Evolutionary conservation across 2,113 vertebrate genomes (phyloP).

Genomic region (Rhombomys opimus): DNA sequence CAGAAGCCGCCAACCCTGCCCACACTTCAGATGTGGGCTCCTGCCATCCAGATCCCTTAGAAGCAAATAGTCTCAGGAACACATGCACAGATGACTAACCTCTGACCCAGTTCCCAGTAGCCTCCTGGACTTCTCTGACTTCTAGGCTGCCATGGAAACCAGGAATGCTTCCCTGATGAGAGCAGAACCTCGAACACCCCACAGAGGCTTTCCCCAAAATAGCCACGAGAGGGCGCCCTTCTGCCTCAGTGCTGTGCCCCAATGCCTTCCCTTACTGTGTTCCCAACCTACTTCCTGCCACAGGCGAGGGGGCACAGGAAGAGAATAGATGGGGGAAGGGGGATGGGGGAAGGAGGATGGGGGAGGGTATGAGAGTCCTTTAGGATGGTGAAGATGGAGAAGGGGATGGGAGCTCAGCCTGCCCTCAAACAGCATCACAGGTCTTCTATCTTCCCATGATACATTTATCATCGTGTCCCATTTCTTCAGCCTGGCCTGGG

Average conservation of each 20-base stretch:
- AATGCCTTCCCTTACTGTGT: neutral
- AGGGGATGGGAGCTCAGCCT: neutral
- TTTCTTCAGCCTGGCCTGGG: neutral
- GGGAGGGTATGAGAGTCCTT: neutral
- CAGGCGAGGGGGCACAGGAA: no score
- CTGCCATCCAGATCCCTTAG: neutral
- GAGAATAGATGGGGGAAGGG: no score
- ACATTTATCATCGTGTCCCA: neutral
- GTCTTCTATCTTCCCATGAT: neutral
- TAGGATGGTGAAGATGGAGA: neutral
- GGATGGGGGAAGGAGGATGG: no score
- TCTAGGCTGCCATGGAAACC: no score
- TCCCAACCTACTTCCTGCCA: neutral
- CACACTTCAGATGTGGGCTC: neutral
- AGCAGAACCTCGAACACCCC: fast-evolving
- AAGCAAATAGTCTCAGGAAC: neutral
- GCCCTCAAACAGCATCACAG: neutral
- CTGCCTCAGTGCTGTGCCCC: fast-evolving
- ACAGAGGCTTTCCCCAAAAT: neutral
- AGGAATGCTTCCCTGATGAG: neutral
- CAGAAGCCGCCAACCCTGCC: neutral
- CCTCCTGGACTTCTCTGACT: neutral
- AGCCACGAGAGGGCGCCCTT: neutral
- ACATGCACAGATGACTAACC: no score
- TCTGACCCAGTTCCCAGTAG: neutral